A percentile compares a stretch with the other conserved stretches of the same genome.
phyloP scores from a whole-genome alignment of 92 coral and sea anemone species.

The Epizoanthus illoricatus region DNA sequence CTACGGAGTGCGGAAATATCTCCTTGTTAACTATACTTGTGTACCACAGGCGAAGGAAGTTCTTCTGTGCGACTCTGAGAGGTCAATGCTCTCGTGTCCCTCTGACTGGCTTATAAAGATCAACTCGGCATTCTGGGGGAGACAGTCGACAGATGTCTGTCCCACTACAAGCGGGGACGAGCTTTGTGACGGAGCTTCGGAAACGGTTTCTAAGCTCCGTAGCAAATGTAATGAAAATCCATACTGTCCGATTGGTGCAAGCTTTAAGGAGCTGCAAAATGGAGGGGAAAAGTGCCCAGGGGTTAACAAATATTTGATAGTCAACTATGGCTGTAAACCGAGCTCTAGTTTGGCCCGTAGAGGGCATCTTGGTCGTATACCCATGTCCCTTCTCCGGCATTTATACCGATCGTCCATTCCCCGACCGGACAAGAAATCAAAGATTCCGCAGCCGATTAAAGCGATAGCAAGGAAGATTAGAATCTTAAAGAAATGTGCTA shows the following conservation, averaged over 20 bases:
- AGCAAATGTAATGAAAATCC: conserved; percentile 74
- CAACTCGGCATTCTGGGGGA: conserved; percentile 93
- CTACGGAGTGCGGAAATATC: conserved; percentile 90
- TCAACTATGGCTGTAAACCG: conserved; percentile 76
- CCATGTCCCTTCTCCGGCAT: conserved; percentile 70
- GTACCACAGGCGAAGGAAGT: conserved; percentile 85
- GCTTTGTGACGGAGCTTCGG: conserved; percentile 81
- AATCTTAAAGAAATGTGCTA: too few species aligned
- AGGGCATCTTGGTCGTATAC: conserved; percentile 81
- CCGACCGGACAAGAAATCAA: conserved; percentile 24
- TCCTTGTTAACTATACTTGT: conserved; percentile 89
- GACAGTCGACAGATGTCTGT: conserved; percentile 59
- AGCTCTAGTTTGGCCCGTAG: conserved; percentile 73
- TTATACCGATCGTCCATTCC: conserved; percentile 31
- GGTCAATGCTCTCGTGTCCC: conserved; percentile 76
- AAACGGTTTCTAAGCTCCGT: conserved; percentile 80
- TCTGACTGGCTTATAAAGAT: conserved; percentile 87
- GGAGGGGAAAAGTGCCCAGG: conserved; percentile 90
- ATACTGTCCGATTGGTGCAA: conserved; percentile 67
- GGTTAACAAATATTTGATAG: conserved; percentile 69
- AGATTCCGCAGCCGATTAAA: background rate
- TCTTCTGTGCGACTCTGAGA: conserved; percentile 84
- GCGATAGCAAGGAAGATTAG: background rate
- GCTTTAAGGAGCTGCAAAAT: conserved; percentile 69
- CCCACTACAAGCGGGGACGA: conserved; percentile 66